These are phyloP conservation scores for Sigmodon hispidus DNA, from an alignment of 2,113 vertebrate species.

Conservation along the genomic window DNA sequence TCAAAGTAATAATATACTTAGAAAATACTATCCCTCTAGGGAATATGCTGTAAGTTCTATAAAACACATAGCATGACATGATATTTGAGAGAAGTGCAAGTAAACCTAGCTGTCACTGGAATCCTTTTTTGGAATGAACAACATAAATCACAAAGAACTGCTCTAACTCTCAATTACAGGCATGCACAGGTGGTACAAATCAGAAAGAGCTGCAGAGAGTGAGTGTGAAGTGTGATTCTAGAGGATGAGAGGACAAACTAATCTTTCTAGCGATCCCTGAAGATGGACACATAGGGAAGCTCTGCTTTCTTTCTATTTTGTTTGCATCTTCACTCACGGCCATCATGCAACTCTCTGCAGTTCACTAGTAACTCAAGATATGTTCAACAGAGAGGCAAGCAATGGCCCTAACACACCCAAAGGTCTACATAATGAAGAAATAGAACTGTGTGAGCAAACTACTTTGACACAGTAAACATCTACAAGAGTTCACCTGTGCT, in stretches of 20 bases:
- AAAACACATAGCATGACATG: neutral
- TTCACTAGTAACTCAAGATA: neutral
- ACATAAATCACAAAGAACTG: neutral
- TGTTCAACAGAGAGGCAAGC: neutral
- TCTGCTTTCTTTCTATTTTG: neutral
- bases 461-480: neutral
- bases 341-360: neutral
- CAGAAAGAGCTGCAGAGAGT: neutral
- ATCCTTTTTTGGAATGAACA: neutral
- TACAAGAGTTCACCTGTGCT: neutral
- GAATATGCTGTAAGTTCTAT: neutral
- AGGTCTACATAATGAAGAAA: neutral
- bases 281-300: neutral
- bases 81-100: neutral
- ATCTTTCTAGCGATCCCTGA: neutral
- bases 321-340: neutral
- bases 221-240: neutral
- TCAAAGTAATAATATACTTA: neutral
- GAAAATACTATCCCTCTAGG: neutral
- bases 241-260: neutral
- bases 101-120: neutral
- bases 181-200: neutral
- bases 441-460: neutral
- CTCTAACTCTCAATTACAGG: neutral
- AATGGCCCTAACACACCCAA: neutral